Conservation (phyloP, 2,888 invertebrate species). For the Campoplex capitator region DNA sequence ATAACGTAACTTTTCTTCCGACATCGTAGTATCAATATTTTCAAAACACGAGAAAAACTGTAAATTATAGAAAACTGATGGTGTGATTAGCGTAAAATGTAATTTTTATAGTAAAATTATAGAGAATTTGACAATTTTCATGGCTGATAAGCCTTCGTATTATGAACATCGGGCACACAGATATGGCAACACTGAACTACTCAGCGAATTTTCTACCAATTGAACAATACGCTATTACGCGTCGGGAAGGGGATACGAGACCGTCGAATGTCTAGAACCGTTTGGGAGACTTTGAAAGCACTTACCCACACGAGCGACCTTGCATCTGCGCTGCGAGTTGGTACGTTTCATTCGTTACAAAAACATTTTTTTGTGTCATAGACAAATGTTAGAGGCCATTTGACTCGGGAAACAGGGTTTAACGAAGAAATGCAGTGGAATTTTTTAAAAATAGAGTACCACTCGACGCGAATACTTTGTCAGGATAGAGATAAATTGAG, state of each 20-base stretch:
- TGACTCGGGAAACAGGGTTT: background rate
- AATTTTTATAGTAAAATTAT: background rate
- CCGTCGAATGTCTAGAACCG: background rate
- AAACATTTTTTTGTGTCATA: background rate
- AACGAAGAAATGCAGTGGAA: too few relatives aligned
- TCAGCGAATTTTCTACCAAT: conserved; percentile 9
- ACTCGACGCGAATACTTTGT: background rate
- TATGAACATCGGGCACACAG: background rate
- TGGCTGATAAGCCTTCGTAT: background rate
- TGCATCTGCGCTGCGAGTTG: background rate
- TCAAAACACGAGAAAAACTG: background rate
- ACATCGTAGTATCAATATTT: background rate
- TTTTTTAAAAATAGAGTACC: too few relatives aligned
- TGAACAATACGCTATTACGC: background rate
- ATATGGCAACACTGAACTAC: conserved; percentile 14
- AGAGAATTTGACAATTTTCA: background rate
- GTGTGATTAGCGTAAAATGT: background rate
- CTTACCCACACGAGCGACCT: background rate
- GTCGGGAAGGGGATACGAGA: background rate
- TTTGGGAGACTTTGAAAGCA: background rate
- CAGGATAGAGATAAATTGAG: background rate
- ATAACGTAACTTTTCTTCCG: background rate
- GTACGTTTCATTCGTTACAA: background rate
- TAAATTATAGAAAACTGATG: background rate
- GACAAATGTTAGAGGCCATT: too few relatives aligned